A percentile compares a stretch with the other conserved stretches of the same genome.
Conservation (phyloP, 2,113 vertebrate species). For the Pluvianellus socialis region DNA sequence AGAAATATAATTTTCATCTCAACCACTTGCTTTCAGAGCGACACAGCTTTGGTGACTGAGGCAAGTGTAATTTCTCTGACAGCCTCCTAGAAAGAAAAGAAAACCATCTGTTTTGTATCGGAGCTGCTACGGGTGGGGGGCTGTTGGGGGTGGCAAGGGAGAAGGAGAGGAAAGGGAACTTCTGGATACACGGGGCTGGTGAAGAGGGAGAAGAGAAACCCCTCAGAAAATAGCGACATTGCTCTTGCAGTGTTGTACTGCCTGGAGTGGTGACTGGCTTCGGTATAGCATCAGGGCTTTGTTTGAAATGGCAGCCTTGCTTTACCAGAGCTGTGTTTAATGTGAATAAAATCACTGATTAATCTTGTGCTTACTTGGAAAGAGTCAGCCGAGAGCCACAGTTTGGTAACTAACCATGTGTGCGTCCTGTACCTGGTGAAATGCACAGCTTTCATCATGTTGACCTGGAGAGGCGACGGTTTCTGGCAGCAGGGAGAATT, state of each 20-base stretch:
- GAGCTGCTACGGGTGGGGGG: background rate
- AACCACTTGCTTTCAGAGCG: slow-evolving; percentile 22
- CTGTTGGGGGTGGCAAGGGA: background rate
- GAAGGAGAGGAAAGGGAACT: background rate
- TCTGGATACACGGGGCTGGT: background rate
- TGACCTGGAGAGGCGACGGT: fast-evolving
- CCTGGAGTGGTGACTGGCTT: background rate
- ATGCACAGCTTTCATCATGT: background rate
- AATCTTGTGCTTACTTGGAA: background rate
- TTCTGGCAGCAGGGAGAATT: background rate
- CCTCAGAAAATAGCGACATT: background rate
- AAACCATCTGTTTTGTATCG: background rate
- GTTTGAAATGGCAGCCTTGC: background rate
- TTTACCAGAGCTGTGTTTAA: background rate
- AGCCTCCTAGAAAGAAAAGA: slow-evolving; percentile 37
- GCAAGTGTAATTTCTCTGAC: slow-evolving; percentile 32
- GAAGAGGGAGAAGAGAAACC: background rate
- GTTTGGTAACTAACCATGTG: background rate
- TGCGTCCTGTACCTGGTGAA: background rate
- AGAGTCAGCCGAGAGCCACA: background rate
- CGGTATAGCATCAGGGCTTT: background rate
- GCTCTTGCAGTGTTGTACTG: background rate
- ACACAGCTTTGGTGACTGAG: background rate
- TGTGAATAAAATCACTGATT: background rate
- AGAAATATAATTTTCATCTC: slow-evolving; percentile 43